Base-by-base conservation (phyloP, 2,888 invertebrate genomes). In the Diogma glabrata region DNA sequence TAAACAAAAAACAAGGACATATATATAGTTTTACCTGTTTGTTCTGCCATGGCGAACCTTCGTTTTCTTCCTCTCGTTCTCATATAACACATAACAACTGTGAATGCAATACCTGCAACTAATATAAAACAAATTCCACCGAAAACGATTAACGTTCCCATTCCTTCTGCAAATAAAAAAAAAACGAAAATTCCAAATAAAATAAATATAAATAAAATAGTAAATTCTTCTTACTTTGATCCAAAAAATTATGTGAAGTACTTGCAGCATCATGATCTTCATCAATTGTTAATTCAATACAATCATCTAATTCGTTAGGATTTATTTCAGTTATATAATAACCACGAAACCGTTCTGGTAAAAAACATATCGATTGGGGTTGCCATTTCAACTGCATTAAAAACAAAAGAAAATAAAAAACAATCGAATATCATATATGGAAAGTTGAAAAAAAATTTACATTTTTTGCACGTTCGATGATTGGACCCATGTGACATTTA, bases 181-280 rank as follows among this genome's bases (percentile, higher is more conserved):
- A 24, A 24, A 26, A 36, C 3, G 14, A 45, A 22, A 45, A 45
- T 45, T 45, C 6, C 24, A 24, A 9, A 24, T 24, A 24, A 24
- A 7, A 24, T 7, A 6, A 24, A 24, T 7, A 24, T 24, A 24
- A 7, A 9, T 24, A 49, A 52, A 36, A 40, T 50, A 52, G 28
- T 16, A 24, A 45, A 36, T 62, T 60, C n/a, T n/a, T n/a, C n/a
- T n/a, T n/a, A 62, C 76, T 72, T 66, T 79, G 72, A 62, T 72
- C 72, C 71, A 77, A 62, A 67, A 76, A 69, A 58, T 72, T 71
- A 56, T 70, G 67, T 36, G 62, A 75, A 66, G 63, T 75, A 71
- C 61, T 74, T 46, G 70, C 73, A 48, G 70, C 72, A 57, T 71
- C 72, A 49, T 66, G 64, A 56, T 79, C 74, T 52, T 74, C 72